Evolutionary conservation across 2,888 invertebrate genomes (phyloP).

Genomic region (Diarsia brunnea): DNA sequence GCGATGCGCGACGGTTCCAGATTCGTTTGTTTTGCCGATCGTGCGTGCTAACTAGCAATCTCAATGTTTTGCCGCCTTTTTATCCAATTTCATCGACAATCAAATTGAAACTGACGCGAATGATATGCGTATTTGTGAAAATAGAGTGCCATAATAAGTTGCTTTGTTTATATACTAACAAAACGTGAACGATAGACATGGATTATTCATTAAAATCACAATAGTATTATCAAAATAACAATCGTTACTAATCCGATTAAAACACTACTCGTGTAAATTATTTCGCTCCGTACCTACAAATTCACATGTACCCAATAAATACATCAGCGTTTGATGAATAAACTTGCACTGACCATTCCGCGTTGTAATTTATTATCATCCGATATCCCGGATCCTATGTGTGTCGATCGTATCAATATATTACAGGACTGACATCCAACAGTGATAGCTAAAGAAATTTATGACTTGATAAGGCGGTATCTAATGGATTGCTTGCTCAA

Average conservation of each 20-base stretch:
- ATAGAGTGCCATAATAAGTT: background rate
- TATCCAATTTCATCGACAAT: no score
- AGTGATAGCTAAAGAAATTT: conserved; percentile 79
- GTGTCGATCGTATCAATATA: conserved; percentile 72
- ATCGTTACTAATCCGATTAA: conserved; percentile 23
- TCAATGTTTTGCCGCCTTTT: no score
- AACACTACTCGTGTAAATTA: conserved; percentile 24
- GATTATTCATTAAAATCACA: background rate
- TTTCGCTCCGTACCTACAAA: conserved; percentile 25
- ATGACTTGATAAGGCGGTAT: conserved; percentile 84
- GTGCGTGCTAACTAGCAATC: no score
- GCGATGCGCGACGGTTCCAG: no score
- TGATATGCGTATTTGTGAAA: background rate
- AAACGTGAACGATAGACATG: background rate
- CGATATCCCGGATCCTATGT: conserved; percentile 44
- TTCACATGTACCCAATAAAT: conserved; percentile 39
- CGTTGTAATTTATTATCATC: conserved; percentile 61
- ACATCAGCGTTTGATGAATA: conserved; percentile 54
- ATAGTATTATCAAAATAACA: background rate
- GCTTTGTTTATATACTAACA: background rate
- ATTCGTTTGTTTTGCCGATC: no score
- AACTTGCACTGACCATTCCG: conserved; percentile 52
- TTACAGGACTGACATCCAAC: conserved; percentile 75
- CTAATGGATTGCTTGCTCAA: conserved; percentile 82
- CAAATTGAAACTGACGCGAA: no score